Evolutionary conservation across 2,797 vertebrate species (phyloP).

Genomic region (Merluccius polli): DNA sequence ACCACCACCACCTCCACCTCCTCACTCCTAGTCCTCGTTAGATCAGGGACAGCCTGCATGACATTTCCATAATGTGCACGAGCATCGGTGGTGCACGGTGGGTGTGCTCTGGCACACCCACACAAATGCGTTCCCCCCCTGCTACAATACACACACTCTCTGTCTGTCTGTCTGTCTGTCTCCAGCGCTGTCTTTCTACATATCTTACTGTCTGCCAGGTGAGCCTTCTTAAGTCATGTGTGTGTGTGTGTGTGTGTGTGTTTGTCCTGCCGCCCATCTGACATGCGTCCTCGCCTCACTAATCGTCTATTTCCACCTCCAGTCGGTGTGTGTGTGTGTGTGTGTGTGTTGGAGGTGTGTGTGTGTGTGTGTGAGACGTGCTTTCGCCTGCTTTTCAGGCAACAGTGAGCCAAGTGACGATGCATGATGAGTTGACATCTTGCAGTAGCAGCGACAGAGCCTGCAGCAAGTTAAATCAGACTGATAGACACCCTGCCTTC

Average conservation of each 20-base stretch:
- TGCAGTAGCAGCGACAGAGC: conserved; percentile 7
- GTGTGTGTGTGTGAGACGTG: conserved; percentile 13
- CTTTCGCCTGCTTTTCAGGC: conserved; percentile 15
- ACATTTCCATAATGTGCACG: conserved; percentile 53
- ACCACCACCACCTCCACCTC: conserved; percentile 22
- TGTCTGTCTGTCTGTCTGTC: conserved; percentile 7
- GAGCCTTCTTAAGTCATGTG: background rate
- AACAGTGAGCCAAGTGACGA: conserved; percentile 20
- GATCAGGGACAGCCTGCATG: conserved; percentile 46
- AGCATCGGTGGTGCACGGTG: conserved; percentile 11
- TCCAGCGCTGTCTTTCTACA: background rate
- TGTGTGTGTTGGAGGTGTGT: conserved; percentile 14
- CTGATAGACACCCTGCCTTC: conserved; percentile 15
- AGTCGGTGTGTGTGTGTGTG: background rate
- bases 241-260: background rate
- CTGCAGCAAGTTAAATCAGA: conserved; percentile 17
- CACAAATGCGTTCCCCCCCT: conserved; percentile 52
- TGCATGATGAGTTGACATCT: conserved; percentile 19
- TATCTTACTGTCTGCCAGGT: conserved; percentile 4
- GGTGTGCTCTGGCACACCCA: conserved; percentile 56
- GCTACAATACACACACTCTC: conserved; percentile 16
- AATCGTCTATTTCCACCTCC: conserved; percentile 26
- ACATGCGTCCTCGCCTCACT: conserved; percentile 3
- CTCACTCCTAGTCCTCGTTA: conserved; percentile 39
- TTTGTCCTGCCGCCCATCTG: background rate